Percentiles rank a stretch among this genome's conserved stretches.
Conservation (phyloP, 2,888 invertebrate genomes). For the Dioctria linearis region DNA sequence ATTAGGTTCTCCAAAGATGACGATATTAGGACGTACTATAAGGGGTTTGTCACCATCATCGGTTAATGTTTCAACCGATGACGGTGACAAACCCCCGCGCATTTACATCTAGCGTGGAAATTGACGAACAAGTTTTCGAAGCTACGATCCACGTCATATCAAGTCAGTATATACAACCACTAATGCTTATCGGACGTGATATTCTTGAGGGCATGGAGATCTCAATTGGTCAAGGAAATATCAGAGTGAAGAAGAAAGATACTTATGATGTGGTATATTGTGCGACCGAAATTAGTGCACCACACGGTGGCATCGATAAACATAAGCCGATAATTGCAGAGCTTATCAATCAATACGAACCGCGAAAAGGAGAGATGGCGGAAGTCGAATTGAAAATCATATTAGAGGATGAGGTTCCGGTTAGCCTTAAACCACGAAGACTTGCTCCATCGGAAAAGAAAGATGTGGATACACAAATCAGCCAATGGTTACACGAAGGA, state of each 20-base stretch:
- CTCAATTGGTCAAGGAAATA: background rate
- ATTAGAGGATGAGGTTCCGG: background rate
- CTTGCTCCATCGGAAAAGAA: background rate
- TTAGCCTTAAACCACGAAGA: background rate
- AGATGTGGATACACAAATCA: constrained; percentile 55
- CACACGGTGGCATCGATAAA: background rate
- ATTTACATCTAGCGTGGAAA: too few relatives aligned
- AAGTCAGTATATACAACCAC: too few relatives aligned
- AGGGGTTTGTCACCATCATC: too few relatives aligned
- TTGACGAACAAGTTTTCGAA: too few relatives aligned
- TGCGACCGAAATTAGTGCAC: background rate
- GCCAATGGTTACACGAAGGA: constrained; percentile 60
- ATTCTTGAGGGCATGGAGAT: background rate
- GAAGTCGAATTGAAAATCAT: background rate
- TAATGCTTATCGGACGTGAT: background rate
- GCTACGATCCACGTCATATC: too few relatives aligned
- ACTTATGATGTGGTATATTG: too few relatives aligned
- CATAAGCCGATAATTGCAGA: background rate
- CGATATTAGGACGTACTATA: too few relatives aligned
- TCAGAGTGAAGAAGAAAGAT: background rate
- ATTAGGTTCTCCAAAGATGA: too few relatives aligned
- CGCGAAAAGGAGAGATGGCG: background rate
- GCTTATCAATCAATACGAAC: background rate
- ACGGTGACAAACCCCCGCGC: too few relatives aligned
- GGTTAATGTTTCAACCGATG: too few relatives aligned